Evolutionary conservation across 1,140 invertebrate species (phyloP).

Genomic region (Bilobella aurantiaca): DNA sequence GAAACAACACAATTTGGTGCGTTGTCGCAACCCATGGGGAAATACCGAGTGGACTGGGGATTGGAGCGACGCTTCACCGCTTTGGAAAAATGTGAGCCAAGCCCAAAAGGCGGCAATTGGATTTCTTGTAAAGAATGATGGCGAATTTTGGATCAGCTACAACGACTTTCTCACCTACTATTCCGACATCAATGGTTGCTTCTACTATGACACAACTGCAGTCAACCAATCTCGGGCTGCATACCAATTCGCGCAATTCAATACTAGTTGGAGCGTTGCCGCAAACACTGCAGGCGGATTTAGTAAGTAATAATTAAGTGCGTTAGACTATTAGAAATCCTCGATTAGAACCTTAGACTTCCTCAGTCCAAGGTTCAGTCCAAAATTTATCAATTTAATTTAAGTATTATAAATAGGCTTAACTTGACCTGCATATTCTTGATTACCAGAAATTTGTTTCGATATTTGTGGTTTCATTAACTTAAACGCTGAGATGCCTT

Average conservation of each 20-base stretch:
- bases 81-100: conserved; percentile 61
- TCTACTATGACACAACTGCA: neutral
- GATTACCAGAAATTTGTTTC: no score
- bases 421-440: no score
- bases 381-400: no score
- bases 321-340: no score
- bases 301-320: neutral
- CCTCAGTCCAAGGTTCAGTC: no score
- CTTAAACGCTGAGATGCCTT: no score
- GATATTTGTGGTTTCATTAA: no score
- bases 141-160: conserved; percentile 97
- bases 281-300: neutral
- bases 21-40: conserved; percentile 95
- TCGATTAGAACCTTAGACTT: no score
- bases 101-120: conserved; percentile 60
- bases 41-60: conserved; percentile 94
- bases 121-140: conserved; percentile 62
- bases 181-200: neutral
- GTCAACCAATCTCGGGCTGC: neutral
- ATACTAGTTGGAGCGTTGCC: neutral
- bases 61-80: conserved; percentile 75
- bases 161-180: conserved; percentile 74
- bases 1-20: conserved; percentile 41
- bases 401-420: no score
- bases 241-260: neutral